Base-by-base conservation (phyloP, 2,888 invertebrate species). In the Brachypalpus laphriformis region DNA sequence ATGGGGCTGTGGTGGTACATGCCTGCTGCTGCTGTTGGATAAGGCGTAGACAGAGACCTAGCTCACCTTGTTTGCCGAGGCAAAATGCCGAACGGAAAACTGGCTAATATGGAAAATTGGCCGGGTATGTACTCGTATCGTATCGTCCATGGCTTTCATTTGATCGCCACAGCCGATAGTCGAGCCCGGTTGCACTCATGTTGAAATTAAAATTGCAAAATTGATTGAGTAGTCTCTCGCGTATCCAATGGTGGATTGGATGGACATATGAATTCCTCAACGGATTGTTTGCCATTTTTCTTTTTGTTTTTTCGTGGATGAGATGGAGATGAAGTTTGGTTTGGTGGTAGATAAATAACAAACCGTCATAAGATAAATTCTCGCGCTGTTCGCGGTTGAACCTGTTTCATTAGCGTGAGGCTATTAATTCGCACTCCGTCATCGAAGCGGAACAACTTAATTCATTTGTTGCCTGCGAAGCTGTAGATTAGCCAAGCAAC, bases 171-270 rank as follows among this genome's bases (percentile, higher is more conserved):
- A 28, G 51, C 22, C 16, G 76, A 65, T 70, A 66, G 78, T 25
- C 66, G 80, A 56, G 59, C 83, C 63, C 80, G 37, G 70, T 75
- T 81, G 85, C 85, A 81, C 54, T 75, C 81, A 80, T 49, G 57
- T 75, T 66, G 65, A 85, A 71, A 85, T 81, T 85, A 74, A 83
- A 74, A 83, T 80, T 80, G 83, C 83, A 74, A 83, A 83, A 80
- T 75, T 83, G 83, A 85, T 85, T 85, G 75, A 85, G 71, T 59
- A 61, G 56, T 49, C 80, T 82, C 34, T 31, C 28, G 25, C 18
- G 61, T 22, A 49, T 65, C 65, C 20, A n/a, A 25, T 31, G 34
- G 14, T 31, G 11, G 68, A 45, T 22, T 14, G 9, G 34, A 40
- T 42, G 25, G 42, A 40, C 66, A 42, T 59, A 57, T 54, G 63